A percentile compares a stretch with the other conserved stretches of the same genome.
phyloP scores from a whole-genome alignment of 2,113 vertebrate genomes.

The Tupaia chinensis region DNA sequence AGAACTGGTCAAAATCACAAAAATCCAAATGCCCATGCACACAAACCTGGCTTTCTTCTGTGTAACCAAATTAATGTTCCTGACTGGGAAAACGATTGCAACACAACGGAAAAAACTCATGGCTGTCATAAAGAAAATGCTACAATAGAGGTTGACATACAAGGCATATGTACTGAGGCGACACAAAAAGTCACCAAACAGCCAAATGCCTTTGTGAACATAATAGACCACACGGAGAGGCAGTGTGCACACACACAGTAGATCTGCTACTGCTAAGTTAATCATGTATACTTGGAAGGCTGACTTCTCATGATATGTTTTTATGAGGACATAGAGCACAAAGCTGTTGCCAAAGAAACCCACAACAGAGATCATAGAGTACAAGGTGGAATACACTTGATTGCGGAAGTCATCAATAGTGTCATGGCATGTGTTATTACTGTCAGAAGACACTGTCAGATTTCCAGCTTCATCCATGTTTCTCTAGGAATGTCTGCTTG shows the following conservation, averaged over 20 bases:
- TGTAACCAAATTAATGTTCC: conserved; percentile 91
- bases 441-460: not conserved
- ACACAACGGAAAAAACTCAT: conserved; percentile 97
- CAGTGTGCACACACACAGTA: conserved; percentile 94
- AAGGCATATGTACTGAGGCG: conserved; percentile 93
- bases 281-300: conserved; percentile 96
- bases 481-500: not conserved
- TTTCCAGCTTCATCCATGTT: not conserved
- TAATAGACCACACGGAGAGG: conserved; percentile 95
- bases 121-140: conserved; percentile 97
- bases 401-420: conserved; percentile 96
- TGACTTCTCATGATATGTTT: conserved; percentile 89
- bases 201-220: conserved; percentile 92
- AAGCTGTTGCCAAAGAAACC: conserved; percentile 94
- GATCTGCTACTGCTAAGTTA: conserved; percentile 95
- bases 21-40: conserved; percentile 92
- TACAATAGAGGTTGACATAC: conserved; percentile 98
- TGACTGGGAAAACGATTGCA: conserved; percentile 96
- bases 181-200: conserved; percentile 93
- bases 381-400: conserved; percentile 93
- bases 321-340: conserved; percentile 92
- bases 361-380: conserved; percentile 93
- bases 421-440: conserved; percentile 74
- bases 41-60: conserved; percentile 90
- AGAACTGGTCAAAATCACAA: conserved; percentile 90